A percentile compares a stretch with the other conserved stretches of the same genome.
Conservation (phyloP, 2,113 vertebrate genomes). For the Python bivittatus region DNA sequence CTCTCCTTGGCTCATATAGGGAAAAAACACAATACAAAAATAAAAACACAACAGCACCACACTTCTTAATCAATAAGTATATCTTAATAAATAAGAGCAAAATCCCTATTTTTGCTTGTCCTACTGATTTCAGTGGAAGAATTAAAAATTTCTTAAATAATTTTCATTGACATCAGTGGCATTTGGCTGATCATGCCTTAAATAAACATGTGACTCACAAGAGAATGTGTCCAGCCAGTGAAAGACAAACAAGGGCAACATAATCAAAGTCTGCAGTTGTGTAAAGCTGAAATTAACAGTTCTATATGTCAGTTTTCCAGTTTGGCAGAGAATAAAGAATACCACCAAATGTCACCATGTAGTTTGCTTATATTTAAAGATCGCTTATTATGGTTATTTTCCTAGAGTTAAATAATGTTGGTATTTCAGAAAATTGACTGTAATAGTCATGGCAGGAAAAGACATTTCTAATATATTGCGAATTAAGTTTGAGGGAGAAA, state of each 20-base stretch:
- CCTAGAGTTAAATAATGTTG: constrained; percentile 46
- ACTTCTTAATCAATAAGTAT: background rate
- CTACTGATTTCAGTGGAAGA: background rate
- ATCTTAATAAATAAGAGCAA: background rate
- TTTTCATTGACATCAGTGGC: background rate
- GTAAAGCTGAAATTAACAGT: constrained; percentile 7
- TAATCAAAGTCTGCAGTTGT: constrained; percentile 13
- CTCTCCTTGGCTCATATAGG: background rate
- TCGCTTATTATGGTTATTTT: constrained; percentile 38
- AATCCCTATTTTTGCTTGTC: background rate
- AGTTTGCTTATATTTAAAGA: constrained; percentile 48
- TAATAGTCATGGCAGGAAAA: constrained; percentile 28
- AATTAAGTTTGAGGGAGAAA: constrained; percentile 25
- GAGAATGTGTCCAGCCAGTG: background rate
- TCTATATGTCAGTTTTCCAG: background rate
- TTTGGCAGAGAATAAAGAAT: background rate
- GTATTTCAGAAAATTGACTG: constrained; percentile 37
- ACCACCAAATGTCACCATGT: constrained; percentile 38
- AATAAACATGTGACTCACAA: background rate
- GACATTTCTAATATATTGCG: constrained; percentile 18
- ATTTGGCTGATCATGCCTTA: background rate
- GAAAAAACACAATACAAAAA: background rate
- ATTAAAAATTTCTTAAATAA: background rate
- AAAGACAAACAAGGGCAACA: background rate
- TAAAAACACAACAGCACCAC: background rate